Conservation (phyloP, 2,113 vertebrate species). For the Phrynosoma blainvillii region DNA sequence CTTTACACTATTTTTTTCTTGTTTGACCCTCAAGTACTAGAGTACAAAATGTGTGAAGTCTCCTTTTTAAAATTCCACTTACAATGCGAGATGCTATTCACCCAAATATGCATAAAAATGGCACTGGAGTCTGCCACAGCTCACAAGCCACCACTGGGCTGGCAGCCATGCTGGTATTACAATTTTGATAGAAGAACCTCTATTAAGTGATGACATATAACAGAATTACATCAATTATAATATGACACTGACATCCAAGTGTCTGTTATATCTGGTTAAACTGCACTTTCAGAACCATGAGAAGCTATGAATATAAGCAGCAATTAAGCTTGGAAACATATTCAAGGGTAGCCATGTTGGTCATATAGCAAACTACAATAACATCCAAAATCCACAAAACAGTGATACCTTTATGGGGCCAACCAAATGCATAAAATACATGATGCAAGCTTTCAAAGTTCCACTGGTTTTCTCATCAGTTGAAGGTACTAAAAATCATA, state of each 20-base stretch:
- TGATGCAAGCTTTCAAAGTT: too few species aligned
- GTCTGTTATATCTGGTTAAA: slow-evolving; percentile 64
- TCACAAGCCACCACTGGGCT: slow-evolving; percentile 76
- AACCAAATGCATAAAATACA: too few species aligned
- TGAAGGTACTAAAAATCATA: too few species aligned
- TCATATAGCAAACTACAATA: too few species aligned
- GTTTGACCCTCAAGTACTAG: slow-evolving; percentile 41
- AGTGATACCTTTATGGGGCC: too few species aligned
- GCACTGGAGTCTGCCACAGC: slow-evolving; percentile 59
- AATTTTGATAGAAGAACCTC: slow-evolving; percentile 65
- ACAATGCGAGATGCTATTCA: slow-evolving; percentile 56
- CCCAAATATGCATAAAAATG: slow-evolving; percentile 52
- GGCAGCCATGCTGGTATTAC: slow-evolving; percentile 60
- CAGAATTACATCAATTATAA: slow-evolving; percentile 71
- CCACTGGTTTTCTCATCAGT: too few species aligned
- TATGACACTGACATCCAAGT: slow-evolving; percentile 46
- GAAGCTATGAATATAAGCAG: slow-evolving; percentile 57
- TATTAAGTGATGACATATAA: slow-evolving; percentile 78
- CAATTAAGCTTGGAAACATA: slow-evolving; percentile 3
- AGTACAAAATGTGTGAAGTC: slow-evolving; percentile 48
- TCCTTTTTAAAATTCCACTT: slow-evolving; percentile 48
- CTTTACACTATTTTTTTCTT: slow-evolving; percentile 47
- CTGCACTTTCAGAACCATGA: slow-evolving; percentile 48
- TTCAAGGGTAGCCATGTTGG: too few species aligned
- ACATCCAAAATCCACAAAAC: too few species aligned